Conservation (phyloP, 1,140 invertebrate genomes). For the Lasaia peninsularis region DNA sequence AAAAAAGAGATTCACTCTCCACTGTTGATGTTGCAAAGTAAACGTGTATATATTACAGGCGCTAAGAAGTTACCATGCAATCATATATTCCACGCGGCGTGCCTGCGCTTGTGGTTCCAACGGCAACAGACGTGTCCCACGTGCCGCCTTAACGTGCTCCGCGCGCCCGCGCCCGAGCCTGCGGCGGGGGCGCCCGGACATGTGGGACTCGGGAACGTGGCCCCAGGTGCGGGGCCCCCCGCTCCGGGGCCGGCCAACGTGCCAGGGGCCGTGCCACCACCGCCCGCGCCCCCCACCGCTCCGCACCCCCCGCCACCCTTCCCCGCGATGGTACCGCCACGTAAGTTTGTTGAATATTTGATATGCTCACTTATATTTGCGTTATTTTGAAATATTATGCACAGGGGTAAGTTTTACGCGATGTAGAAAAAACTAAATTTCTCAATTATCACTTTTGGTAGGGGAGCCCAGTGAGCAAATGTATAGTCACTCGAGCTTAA, state of each 20-base stretch:
- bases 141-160: constrained; percentile 96
- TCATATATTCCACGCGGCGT: constrained; percentile 99
- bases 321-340: constrained; percentile 66
- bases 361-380: background rate
- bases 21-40: background rate
- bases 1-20: too few relatives aligned
- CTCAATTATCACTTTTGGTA: too few relatives aligned
- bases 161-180: constrained; percentile 77
- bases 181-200: constrained; percentile 37
- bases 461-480: too few relatives aligned
- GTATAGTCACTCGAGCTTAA: too few relatives aligned
- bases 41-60: constrained; percentile 70
- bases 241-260: constrained; percentile 21
- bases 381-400: too few relatives aligned
- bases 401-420: too few relatives aligned
- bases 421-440: too few relatives aligned
- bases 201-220: constrained; percentile 84
- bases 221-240: constrained; percentile 98
- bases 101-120: constrained; percentile 99
- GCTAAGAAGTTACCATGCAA: constrained; percentile 99
- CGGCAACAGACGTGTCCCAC: constrained; percentile 99
- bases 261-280: constrained; percentile 81
- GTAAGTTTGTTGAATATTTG: constrained; percentile 25
- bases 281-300: constrained; percentile 78
- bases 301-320: constrained; percentile 81